Base-by-base conservation (phyloP, 2,888 invertebrate species). In the Leptarthrus brevirostris region DNA sequence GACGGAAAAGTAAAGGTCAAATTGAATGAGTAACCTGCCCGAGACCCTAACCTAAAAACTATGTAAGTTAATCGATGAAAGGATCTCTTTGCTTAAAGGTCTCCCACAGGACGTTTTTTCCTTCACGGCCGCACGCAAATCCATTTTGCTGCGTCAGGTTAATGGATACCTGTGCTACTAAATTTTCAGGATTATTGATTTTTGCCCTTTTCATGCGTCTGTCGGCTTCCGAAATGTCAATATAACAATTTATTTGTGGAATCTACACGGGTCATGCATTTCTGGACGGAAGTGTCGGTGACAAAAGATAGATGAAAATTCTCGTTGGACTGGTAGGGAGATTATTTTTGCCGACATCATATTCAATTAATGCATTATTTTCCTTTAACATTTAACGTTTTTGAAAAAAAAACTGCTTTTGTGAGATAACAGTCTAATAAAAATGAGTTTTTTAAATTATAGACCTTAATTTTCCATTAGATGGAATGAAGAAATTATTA, bases 171-270 rank as follows among this genome's bases (percentile, higher is more conserved):
- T 52, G 69, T 18, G 30, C 52, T 49, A 49, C 52, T 69, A 69
- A 69, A 69, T 69, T 69, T 69, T 52, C 26, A 52, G 52, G 52
- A 69, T 52, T 34, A 52, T 52, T 69, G 49, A 52, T 52, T 69
- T 69, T 20, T 52, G n/a, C 8, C 47, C 58, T 36, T 58, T 40
- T 20, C 20, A 36, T 64, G 14, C 22, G 22, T 20, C 24, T 64
- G 69, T 14, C 34, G 69, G 52, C 69, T 69, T 52, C 69, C 34
- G 69, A 34, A 69, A 69, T 69, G 69, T 69, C 69, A 69, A 3
- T 24, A 20, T 1, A 30, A 69, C 49, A 64, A 69, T 69, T 69
- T 69, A 69, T 69, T 52, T 49, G 18, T 49, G 47, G 54, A n/a
- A 64, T 64, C n/a, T 61, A 16, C 12, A 16, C 12, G n/a, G n/a